Base-by-base conservation (phyloP, 92 coral and sea anemone genomes). In the Paragorgia papillata region DNA sequence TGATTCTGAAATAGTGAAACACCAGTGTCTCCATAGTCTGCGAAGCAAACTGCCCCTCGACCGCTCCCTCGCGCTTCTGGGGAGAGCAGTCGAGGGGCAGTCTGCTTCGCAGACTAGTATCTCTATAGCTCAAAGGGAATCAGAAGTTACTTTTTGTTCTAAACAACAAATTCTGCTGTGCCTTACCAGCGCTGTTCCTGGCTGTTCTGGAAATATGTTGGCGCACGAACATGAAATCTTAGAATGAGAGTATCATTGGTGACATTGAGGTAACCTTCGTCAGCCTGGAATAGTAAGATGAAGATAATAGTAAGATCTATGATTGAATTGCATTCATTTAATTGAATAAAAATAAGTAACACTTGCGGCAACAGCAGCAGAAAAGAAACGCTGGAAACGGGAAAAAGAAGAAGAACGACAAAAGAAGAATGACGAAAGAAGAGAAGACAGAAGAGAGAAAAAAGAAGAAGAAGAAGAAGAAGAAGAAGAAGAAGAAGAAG, bases 171-270 rank as follows among this genome's bases (percentile, higher is more conserved):
- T n/a, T n/a, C n/a, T n/a, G n/a, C n/a, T n/a, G n/a, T n/a, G 43
- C 24, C 92, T 27, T 85, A 95, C 99, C 99, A 95, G 70, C 90
- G 97, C 60, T 95, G 99, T 39, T 95, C 99, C 53, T 96, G 86
- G 82, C 99, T 91, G 79, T 95, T 95, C 84, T 95, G 99, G 82
- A 91, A 95, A 79, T 91, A 95, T 12, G 99, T 95, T 46, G 99
- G 99, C 6, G 99, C 96, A 65, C 99, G 85, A 79, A 95, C 99
- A 85, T 95, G 99, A 62, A 95, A 95, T 73, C 99, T 83, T 33
- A 95, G 89, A 34, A 95, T 95, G 37, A 95, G 89, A 13, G 99
- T 95, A 61, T 95, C 99, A 53, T 95, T 95, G 30, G 97, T 91
- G 60, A 88, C 84, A 69, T 95, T 95, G 15, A 95, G 83, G 60